Conservation (phyloP, 2,888 invertebrate species). For the Rutpela maculata region DNA sequence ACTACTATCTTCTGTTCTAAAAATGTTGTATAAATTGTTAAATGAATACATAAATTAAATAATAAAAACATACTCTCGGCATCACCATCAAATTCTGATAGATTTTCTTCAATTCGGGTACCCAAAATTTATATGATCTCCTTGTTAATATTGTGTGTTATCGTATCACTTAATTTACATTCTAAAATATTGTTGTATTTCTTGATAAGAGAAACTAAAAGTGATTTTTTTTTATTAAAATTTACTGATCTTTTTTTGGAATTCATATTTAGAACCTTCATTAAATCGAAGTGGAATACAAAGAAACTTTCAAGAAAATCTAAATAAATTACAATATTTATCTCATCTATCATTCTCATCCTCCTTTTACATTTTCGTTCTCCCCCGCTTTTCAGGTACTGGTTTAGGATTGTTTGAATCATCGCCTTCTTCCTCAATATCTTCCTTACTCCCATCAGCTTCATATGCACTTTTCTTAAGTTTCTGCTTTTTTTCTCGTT, state of each 20-base stretch:
- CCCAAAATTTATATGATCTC: background rate
- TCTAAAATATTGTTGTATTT: background rate
- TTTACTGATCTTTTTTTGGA: constrained; percentile 13
- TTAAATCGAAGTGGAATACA: background rate
- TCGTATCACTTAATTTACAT: background rate
- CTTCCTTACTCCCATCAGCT: too few relatives aligned
- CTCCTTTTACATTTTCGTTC: too few relatives aligned
- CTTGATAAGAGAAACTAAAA: background rate
- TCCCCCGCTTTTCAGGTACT: too few relatives aligned
- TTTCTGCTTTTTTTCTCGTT: too few relatives aligned
- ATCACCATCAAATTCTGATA: constrained; percentile 17
- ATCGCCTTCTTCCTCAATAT: too few relatives aligned
- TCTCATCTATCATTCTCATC: too few relatives aligned
- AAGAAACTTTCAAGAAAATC: too few relatives aligned
- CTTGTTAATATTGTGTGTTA: background rate
- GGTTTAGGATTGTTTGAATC: too few relatives aligned
- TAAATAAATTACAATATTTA: too few relatives aligned
- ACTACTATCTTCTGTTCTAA: background rate
- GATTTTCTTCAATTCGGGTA: constrained; percentile 3
- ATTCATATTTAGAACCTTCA: background rate
- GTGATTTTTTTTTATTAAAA: background rate
- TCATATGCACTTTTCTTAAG: too few relatives aligned
- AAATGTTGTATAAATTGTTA: background rate
- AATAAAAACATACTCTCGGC: background rate
- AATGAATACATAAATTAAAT: background rate